Base-by-base conservation (phyloP, 2,888 invertebrate genomes). In the Theodoxus fluviatilis region DNA sequence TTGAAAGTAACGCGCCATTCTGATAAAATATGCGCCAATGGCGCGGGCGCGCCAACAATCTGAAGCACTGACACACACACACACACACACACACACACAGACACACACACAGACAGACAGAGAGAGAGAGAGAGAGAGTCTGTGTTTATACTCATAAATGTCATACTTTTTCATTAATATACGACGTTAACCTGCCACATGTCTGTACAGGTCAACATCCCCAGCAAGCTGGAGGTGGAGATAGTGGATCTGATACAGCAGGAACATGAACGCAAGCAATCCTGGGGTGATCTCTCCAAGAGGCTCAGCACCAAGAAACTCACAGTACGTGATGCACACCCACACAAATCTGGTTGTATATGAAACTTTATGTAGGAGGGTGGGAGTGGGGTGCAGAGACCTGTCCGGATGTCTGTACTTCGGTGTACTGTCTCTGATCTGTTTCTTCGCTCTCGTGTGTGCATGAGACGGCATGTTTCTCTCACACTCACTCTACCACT, bases 251-350 rank as follows among this genome's bases (percentile, higher is more conserved):
- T 82, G 15, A 82, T 83, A 15, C 76, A 78, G 40, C 76, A 78
- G 22, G 75, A 77, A 15, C 76, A 78, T 57, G 76, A 78, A 40
- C 69, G 76, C 22, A 69, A 73, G 43, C 71, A 69, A 71, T 22
- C 72, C 71, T 57, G 76, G 71, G 73, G 74, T 25, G 80, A 81
- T 37, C 71, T 80, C 15, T 80, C 80, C 25, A 77, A 77, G 67
- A 76, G 83, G 70, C 69, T 82, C 31, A 80, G 81, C 22, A 73
- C 74, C 52, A 82, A 79, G 69, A 80, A 81, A 69, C 76, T 81
- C 7, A 76, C 74, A 66, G 79, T 81, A 73, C 63, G 76, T 73
- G 31, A 6, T 57, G 18, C 57, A 12, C 57, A 57, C 15, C 22
- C 7, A 57, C 9, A 12, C 18, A 43, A 12, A 12, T 43, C 43